Percentiles rank a stretch among this genome's conserved stretches.
Conservation (phyloP, 1,140 invertebrate species). For the Drosophila orosa region DNA sequence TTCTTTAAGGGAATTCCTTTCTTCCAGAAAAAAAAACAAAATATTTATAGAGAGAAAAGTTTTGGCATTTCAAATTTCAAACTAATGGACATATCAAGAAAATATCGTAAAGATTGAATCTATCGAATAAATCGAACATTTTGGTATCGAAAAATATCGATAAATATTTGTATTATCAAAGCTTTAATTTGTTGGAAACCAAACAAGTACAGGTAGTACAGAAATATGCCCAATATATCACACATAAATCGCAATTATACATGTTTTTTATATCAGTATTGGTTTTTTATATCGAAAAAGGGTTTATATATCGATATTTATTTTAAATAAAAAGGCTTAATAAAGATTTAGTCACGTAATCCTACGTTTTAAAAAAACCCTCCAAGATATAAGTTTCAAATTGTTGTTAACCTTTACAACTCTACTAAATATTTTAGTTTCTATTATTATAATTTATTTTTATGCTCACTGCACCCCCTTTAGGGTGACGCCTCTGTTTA, state of each 20-base stretch:
- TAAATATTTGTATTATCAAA: background rate
- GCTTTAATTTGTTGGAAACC: background rate
- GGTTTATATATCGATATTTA: too few species aligned
- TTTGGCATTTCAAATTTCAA: too few species aligned
- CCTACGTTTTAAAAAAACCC: too few species aligned
- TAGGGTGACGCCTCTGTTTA: slow-evolving; percentile 10
- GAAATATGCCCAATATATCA: background rate
- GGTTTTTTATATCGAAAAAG: background rate
- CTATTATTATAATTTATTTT: background rate
- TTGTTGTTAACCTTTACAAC: too few species aligned
- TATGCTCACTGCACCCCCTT: background rate
- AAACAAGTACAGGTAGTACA: background rate
- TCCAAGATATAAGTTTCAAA: background rate
- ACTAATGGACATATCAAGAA: background rate
- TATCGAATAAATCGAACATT: background rate
- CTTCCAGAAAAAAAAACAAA: too few species aligned
- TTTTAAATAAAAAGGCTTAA: too few species aligned
- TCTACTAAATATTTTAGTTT: background rate
- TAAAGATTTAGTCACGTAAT: too few species aligned
- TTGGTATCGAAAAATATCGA: background rate
- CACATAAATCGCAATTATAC: background rate
- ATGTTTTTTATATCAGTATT: background rate
- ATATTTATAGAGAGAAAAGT: background rate
- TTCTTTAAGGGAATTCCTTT: background rate
- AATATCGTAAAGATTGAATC: background rate